Evolutionary conservation across 2,797 vertebrate species (phyloP), one percentile per base, ranked within the genome.

Genomic region (Lates japonicus): DNA sequence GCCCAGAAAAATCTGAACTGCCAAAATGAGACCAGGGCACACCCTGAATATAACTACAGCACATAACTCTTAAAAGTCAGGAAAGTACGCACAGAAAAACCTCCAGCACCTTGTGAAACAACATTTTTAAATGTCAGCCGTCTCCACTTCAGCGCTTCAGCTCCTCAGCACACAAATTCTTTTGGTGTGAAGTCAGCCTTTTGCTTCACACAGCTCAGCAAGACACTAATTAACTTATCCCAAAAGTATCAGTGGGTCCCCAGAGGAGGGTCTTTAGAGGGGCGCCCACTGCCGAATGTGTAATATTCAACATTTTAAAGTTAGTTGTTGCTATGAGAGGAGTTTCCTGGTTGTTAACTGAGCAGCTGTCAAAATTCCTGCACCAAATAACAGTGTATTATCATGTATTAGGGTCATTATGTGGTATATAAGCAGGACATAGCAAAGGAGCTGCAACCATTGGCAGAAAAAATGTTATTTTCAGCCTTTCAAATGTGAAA

Each of bases 181-280:
- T 80, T n/a, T 3, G 20, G 52, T 48, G 41, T 81, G 48, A 66
- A 76, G 70, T 85, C 83, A 85, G 57, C 22, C 7, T 72, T 72
- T 63, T 5, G 58, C 1, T 62, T 61, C 57, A n/a, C 41, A 63
- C 46, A 78, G 66, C 67, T 70, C 69, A 63, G 44, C 14, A 48
- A 61, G 39, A 72, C 39, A 35, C 16, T 25, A 49, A 41, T 67
- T 62, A 35, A 41, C 35, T 48, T n/a, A 35, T 22, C 51, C 25
- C 60, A 7, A 29, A 29, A 2, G 3, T 25, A 29, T 55, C 13
- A 16, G 25, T 16, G 22, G 51, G n/a, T 33, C 41, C 25, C 25
- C 22, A 19, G 17, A 9, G 29, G 29, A 33, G 29, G 49, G 49
- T 22, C 49, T 7, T 51, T 1, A 3, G n/a, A 29, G 33, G 33